Evolutionary conservation across 2,797 vertebrate species (phyloP).

Genomic region (Pantherophis alleghaniensis): DNA sequence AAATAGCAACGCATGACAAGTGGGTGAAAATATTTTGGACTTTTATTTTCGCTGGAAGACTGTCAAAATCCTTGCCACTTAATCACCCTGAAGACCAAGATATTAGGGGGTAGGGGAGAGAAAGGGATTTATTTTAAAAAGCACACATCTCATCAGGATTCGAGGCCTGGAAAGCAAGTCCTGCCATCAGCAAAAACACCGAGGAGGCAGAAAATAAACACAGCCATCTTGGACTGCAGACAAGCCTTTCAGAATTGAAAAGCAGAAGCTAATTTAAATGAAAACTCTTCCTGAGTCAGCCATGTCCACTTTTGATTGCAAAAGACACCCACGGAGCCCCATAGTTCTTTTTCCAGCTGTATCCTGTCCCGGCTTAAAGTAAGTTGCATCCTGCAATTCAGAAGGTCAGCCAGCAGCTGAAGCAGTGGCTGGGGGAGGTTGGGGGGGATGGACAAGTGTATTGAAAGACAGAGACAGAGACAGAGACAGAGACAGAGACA

Average conservation of each 20-base stretch:
- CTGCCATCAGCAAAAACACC: neutral
- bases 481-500: no score
- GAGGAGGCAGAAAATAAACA: constrained; percentile 12
- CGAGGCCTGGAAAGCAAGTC: neutral
- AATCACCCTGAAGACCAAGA: neutral
- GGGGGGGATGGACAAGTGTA: neutral
- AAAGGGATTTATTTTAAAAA: neutral
- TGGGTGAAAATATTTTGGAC: neutral
- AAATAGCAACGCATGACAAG: neutral
- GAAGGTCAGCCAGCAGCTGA: constrained; percentile 14
- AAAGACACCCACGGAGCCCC: constrained; percentile 50
- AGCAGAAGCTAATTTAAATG: constrained; percentile 5
- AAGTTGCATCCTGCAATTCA: constrained; percentile 48
- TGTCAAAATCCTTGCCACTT: neutral
- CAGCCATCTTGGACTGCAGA: constrained; percentile 6
- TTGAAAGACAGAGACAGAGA: neutral
- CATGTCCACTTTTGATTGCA: neutral
- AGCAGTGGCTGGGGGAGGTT: constrained; percentile 4
- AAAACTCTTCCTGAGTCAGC: constrained; percentile 48
- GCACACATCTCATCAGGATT: neutral
- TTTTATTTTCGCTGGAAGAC: neutral
- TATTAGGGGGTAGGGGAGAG: neutral
- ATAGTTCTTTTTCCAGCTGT: constrained; percentile 57
- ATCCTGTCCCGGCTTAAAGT: constrained; percentile 59
- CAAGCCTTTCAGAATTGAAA: neutral